Base-by-base conservation (phyloP, 2,888 invertebrate species). In the Zaprionus obscuricornis region DNA sequence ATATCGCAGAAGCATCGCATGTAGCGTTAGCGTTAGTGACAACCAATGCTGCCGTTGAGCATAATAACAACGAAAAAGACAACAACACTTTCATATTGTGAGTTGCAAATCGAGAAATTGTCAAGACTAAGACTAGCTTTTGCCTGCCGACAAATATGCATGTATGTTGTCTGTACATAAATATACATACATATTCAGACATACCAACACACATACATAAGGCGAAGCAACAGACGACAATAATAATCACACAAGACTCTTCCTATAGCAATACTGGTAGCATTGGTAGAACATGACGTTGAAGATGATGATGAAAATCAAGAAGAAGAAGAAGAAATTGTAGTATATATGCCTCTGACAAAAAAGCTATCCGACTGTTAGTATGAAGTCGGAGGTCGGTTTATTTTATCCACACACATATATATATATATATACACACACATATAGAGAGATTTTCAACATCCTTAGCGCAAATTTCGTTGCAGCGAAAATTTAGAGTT, bases 381-480 rank as follows among this genome's bases (percentile, higher is more conserved):
- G 22, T 40, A 34, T 14, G 8, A 31, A 33, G 26, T 26, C 20
- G 36, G 16, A 10, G 34, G 22, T 50, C 58, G 50, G 62, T 47
- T 66, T 51, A 59, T 56, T 56, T 76, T 58, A 82, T 58, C 50
- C 50, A 39, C 40, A 50, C 52, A 42, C 16, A 7, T 17, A 22
- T 37, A 17, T 22, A 46, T 10, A 57, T 52, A 52, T 33, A 33
- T 42, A 14, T 29, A 46, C 42, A 42, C 59, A 47, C 39, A 62
- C 33, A 56, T 18, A 62, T 50, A 49, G 20, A 62, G 39, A 75
- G n/a, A n/a, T n/a, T 60, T 63, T 64, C 45, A 71, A 55, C 62
- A 79, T 82, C 75, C 72, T 85, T 74, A 66, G 73, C 79, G 77
- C 57, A 78, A 81, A 82, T 85, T 85, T 85, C 72, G 73, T 69